Percentiles rank a stretch among this genome's conserved stretches.
phyloP scores from a whole-genome alignment of 1,140 invertebrate genomes.

The Orius laevigatus region DNA sequence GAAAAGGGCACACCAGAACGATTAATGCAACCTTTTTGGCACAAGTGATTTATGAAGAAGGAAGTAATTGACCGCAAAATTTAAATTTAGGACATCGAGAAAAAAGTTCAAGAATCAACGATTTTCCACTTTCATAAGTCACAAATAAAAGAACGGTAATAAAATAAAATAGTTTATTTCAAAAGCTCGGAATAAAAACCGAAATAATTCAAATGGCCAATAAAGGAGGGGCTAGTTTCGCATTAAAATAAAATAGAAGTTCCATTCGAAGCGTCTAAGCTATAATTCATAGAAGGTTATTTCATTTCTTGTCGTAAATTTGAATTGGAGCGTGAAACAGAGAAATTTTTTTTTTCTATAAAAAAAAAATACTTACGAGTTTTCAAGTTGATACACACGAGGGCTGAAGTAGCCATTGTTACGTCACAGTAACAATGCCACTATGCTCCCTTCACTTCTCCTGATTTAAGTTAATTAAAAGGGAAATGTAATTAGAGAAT shows the following conservation, averaged over 20 bases:
- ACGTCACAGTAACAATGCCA: slow-evolving; percentile 1
- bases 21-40: too few species aligned
- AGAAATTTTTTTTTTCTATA: not conserved
- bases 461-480: not conserved
- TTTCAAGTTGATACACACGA: slow-evolving; percentile 17
- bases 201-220: not conserved
- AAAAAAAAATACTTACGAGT: slow-evolving; percentile 12
- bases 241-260: not conserved
- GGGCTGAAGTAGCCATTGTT: slow-evolving; percentile 15
- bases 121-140: too few species aligned
- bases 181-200: too few species aligned
- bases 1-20: too few species aligned
- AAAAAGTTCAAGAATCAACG: too few species aligned
- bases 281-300: not conserved
- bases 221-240: not conserved
- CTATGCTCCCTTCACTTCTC: not conserved
- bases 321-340: not conserved
- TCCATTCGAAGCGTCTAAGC: not conserved
- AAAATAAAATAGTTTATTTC: too few species aligned
- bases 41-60: too few species aligned
- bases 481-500: too few species aligned
- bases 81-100: too few species aligned
- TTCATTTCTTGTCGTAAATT: not conserved
- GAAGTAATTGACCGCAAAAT: too few species aligned
- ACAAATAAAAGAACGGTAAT: too few species aligned